Percentiles rank a stretch among this genome's conserved stretches.
These are phyloP conservation scores for Castor canadensis DNA, from an alignment of 2,113 vertebrate species.

Conservation along the genomic window DNA sequence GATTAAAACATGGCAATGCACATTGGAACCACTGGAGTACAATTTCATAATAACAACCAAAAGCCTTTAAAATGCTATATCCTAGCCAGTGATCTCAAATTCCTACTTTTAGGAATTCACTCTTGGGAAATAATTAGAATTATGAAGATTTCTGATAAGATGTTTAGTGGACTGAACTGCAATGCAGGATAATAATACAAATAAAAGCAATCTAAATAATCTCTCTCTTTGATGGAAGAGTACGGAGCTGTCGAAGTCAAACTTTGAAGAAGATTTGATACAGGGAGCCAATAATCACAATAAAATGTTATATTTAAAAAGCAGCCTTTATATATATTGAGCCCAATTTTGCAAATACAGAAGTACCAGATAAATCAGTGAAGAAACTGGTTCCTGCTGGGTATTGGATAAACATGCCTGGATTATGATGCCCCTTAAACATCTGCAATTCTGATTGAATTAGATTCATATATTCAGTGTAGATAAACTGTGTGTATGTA, in stretches of 20 bases:
- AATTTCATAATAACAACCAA: slow-evolving; percentile 24
- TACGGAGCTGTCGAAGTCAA: neutral
- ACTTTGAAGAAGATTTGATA: slow-evolving; percentile 21
- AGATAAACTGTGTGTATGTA: neutral
- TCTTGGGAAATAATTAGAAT: slow-evolving; percentile 42
- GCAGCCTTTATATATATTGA: neutral
- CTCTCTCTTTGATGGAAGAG: neutral
- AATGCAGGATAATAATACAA: slow-evolving; percentile 19
- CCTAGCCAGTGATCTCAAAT: neutral
- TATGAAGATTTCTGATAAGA: slow-evolving; percentile 37
- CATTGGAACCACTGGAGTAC: neutral
- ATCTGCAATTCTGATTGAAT: neutral
- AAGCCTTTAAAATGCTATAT: slow-evolving; percentile 8
- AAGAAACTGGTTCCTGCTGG: neutral
- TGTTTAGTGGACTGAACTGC: neutral
- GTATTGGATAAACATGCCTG: neutral
- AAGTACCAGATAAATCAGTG: neutral
- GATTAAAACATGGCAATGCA: slow-evolving; percentile 13
- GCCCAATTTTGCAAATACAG: neutral
- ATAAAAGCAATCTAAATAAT: slow-evolving; percentile 26
- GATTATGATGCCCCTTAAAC: neutral
- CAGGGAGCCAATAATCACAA: slow-evolving; percentile 5
- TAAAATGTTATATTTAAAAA: slow-evolving; percentile 31
- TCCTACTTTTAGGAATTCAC: slow-evolving; percentile 24
- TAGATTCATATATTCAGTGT: neutral